Evolutionary conservation across 2,113 vertebrate species (phyloP).

Genomic region (Chaenocephalus aceratus): DNA sequence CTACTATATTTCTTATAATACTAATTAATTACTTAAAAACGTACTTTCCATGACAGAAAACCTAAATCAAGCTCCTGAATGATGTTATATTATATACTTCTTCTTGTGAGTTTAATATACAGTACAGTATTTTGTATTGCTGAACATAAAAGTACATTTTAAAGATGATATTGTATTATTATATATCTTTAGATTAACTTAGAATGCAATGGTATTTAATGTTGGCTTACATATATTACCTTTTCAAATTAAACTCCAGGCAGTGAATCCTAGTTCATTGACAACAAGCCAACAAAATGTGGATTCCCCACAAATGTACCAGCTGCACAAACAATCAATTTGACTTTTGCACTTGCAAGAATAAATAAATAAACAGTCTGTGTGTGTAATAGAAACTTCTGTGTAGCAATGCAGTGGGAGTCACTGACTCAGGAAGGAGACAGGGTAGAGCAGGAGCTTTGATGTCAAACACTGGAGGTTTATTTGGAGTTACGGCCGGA

Average conservation of each 20-base stretch:
- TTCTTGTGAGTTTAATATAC: too few relatives aligned
- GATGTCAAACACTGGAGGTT: too few relatives aligned
- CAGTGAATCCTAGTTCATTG: neutral
- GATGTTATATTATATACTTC: neutral
- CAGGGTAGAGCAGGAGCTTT: too few relatives aligned
- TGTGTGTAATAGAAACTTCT: too few relatives aligned
- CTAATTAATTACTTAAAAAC: neutral
- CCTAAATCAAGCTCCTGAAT: neutral
- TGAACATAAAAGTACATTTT: neutral
- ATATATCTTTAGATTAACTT: neutral
- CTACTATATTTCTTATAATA: too few relatives aligned
- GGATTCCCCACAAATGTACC: neutral
- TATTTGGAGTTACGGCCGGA: too few relatives aligned
- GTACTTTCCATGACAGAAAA: neutral
- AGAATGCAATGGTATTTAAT: neutral
- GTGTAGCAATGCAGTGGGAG: too few relatives aligned
- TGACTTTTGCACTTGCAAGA: neutral
- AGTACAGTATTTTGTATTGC: too few relatives aligned
- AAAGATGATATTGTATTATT: neutral
- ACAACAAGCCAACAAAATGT: neutral
- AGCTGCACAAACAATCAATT: constrained; percentile 2
- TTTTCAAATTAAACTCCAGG: neutral
- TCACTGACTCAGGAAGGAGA: too few relatives aligned
- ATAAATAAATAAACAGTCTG: neutral
- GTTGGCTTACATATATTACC: neutral